These are phyloP conservation scores for Stenodema calcarata DNA, from an alignment of 2,888 invertebrate genomes.

Conservation along the genomic window DNA sequence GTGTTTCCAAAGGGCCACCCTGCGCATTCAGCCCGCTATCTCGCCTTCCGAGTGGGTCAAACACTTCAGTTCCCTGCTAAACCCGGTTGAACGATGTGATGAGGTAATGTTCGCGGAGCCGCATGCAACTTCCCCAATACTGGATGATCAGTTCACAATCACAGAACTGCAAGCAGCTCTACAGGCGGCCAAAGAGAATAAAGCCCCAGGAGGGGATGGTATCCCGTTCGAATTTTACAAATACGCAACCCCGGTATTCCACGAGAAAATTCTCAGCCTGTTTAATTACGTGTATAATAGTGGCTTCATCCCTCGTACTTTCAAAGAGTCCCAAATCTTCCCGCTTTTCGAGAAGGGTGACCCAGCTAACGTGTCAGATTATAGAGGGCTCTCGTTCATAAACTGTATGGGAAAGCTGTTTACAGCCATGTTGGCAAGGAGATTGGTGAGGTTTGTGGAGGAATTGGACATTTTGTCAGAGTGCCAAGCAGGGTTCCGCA, in stretches of 20 bases:
- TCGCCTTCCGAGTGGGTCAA: neutral
- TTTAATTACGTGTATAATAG: neutral
- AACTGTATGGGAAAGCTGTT: constrained; percentile 19
- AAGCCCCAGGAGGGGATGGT: constrained; percentile 22
- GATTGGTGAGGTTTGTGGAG: constrained; percentile 8
- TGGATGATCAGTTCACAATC: neutral
- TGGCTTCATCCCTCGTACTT: neutral
- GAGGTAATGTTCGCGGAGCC: neutral
- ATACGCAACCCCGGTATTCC: neutral
- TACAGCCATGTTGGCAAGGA: constrained; percentile 1
- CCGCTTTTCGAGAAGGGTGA: too few relatives aligned
- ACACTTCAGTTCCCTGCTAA: neutral
- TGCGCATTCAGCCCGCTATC: neutral
- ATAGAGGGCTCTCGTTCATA: too few relatives aligned
- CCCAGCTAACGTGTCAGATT: too few relatives aligned
- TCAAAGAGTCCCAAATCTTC: neutral
- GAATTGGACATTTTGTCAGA: neutral
- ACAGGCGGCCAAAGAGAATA: neutral
- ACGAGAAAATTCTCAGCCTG: neutral
- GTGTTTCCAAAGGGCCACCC: neutral
- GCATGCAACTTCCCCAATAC: neutral
- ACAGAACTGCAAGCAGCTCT: neutral
- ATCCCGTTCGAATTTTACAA: constrained; percentile 22
- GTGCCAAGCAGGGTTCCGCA: too few relatives aligned
- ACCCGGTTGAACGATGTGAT: neutral